phyloP scores from a whole-genome alignment of 2,888 invertebrate genomes.

The Calameuta filiformis region DNA sequence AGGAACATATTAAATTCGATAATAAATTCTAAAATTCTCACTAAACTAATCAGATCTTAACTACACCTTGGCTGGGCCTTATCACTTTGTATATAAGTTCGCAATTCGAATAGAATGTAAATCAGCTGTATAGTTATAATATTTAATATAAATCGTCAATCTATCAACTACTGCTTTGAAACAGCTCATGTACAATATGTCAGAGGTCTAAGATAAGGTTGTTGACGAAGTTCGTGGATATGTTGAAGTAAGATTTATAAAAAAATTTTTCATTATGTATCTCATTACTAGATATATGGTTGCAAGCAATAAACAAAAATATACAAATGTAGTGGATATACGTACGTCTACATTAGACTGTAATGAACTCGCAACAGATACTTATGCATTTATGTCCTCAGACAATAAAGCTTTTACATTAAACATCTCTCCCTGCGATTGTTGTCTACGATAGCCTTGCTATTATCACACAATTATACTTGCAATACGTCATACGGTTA shows the following conservation, averaged over 20 bases:
- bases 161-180: background rate
- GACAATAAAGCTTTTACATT: conserved; percentile 4
- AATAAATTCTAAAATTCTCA: background rate
- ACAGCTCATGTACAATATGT: background rate
- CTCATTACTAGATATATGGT: background rate
- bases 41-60: background rate
- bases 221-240: background rate
- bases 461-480: background rate
- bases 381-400: background rate
- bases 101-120: background rate
- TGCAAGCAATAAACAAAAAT: background rate
- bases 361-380: background rate
- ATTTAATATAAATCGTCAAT: background rate
- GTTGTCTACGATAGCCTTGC: background rate
- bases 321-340: background rate
- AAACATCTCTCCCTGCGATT: background rate
- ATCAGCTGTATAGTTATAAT: background rate
- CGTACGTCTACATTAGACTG: background rate
- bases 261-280: background rate
- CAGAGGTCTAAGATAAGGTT: background rate
- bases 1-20: background rate
- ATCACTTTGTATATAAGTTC: background rate
- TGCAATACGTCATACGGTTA: background rate
- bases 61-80: background rate
- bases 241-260: background rate